Evolutionary conservation across 2,888 invertebrate genomes (phyloP), one percentile per base, ranked within the genome.

Genomic region (Anarsia innoxiella): DNA sequence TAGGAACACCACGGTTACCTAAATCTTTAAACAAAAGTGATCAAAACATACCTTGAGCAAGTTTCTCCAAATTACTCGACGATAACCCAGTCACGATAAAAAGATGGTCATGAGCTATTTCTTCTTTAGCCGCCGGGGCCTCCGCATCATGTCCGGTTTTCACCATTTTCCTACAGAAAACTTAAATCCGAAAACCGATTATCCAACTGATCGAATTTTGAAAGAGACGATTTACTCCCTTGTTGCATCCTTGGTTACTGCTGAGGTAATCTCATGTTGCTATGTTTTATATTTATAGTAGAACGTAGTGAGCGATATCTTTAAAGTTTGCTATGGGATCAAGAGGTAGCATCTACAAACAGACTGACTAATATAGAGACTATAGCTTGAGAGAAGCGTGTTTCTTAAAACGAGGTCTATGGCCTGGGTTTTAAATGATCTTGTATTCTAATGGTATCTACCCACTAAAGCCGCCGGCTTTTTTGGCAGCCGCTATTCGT

Each of bases 21-120:
- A n/a, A n/a, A n/a, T n/a, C n/a, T n/a, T n/a, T n/a, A n/a, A n/a
- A n/a, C n/a, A n/a, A 27, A 19, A 19, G 8, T 19, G 19, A 19
- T 5, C 3, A 19, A 5, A 19, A 42, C 56, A 1, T 66, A 83
- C 83, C 79, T 72, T 75, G 67, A 9, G 69, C 73, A 48, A 82
- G 46, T 44, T 82, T 82, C 48, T 82, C 78, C 51, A 83, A 53
- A 48, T 82, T 84, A 1, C 51, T 55, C 0, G 79, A 66, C 0
- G 83, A 80, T 30, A 84, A 49, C 12, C 82, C 83, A 0, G 83
- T 83, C 23, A 83, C 80, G 46, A 62, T 77, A 43, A 66, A 84
- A 1, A 83, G 58, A 36, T 83, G 82, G 39, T 76, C 79, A 29
- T 79, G 80, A 0, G 78, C 65, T 0, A 83, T 80, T 45, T 74